A percentile compares a stretch with the other conserved stretches of the same genome.
Evolutionary conservation across 2,797 vertebrate species (phyloP).

Genomic region (Myotis vivesi): DNA sequence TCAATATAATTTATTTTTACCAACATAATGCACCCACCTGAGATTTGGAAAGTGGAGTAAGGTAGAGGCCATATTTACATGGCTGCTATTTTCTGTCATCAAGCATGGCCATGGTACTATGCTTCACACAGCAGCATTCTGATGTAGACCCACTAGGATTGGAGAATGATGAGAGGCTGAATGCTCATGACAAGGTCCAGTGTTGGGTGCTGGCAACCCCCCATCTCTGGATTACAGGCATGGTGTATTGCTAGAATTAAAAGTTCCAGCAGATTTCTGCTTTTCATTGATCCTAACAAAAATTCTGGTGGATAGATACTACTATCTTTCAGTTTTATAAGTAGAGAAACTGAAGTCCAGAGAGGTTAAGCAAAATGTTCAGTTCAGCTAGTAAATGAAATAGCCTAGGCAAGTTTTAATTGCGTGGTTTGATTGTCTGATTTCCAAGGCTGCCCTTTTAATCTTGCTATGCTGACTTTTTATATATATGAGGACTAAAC

Average conservation of each 20-base stretch:
- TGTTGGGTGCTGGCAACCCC: too few relatives aligned
- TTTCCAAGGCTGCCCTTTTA: neutral
- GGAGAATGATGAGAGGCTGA: neutral
- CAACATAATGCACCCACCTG: too few relatives aligned
- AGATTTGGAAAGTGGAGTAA: neutral
- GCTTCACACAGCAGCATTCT: neutral
- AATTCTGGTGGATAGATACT: neutral
- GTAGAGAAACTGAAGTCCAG: neutral
- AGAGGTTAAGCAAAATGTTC: neutral
- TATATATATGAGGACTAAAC: neutral
- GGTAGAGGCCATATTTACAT: neutral
- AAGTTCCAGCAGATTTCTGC: neutral
- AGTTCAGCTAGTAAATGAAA: neutral
- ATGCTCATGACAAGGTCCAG: neutral
- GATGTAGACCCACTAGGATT: neutral
- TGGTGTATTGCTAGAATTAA: neutral
- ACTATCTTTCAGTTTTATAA: neutral
- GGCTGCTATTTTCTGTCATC: neutral
- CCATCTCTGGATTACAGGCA: neutral
- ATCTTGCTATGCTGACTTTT: neutral
- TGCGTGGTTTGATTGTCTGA: neutral
- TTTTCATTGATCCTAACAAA: neutral
- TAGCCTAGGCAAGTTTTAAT: neutral
- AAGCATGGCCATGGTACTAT: neutral
- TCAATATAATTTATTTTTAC: neutral